Evolutionary conservation across 1,140 invertebrate genomes (phyloP).

Genomic region (Drosophila biarmipes): DNA sequence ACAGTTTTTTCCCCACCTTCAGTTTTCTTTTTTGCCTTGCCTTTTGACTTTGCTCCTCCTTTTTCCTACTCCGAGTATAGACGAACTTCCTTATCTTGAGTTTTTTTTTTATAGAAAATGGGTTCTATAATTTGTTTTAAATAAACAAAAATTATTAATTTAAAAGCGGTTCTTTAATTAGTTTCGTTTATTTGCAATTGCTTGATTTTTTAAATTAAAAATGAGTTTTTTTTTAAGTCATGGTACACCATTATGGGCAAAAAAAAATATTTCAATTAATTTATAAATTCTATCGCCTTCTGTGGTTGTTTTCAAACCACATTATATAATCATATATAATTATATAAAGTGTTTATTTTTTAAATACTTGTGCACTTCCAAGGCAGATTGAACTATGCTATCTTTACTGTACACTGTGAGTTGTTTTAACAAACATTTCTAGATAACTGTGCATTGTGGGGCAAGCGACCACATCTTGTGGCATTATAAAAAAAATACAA

Average conservation of each 20-base stretch:
- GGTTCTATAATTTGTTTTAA: no score
- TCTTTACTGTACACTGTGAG: slow-evolving; percentile 20
- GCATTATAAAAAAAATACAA: no score
- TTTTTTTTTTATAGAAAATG: not conserved
- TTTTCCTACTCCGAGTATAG: slow-evolving; percentile 50
- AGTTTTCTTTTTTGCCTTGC: slow-evolving; percentile 60
- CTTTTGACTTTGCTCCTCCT: slow-evolving; percentile 50
- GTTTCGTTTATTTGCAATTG: no score
- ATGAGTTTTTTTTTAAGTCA: not conserved
- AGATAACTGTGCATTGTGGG: slow-evolving; percentile 14
- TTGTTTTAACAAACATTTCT: slow-evolving; percentile 44
- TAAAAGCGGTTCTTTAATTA: no score
- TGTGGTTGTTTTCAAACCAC: no score
- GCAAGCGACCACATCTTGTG: not conserved
- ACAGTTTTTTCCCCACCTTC: slow-evolving; percentile 27
- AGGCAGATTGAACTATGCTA: not conserved
- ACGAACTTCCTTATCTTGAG: not conserved
- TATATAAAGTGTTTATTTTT: no score
- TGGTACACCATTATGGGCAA: not conserved
- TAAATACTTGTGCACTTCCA: no score
- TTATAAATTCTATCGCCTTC: no score
- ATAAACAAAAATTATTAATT: no score
- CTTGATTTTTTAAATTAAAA: not conserved
- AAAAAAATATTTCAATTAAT: no score
- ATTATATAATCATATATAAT: no score